Percentiles rank a stretch among this genome's conserved stretches.
Conservation (phyloP, 2,113 vertebrate genomes). For the Cyphomyrus discorhynchus region DNA sequence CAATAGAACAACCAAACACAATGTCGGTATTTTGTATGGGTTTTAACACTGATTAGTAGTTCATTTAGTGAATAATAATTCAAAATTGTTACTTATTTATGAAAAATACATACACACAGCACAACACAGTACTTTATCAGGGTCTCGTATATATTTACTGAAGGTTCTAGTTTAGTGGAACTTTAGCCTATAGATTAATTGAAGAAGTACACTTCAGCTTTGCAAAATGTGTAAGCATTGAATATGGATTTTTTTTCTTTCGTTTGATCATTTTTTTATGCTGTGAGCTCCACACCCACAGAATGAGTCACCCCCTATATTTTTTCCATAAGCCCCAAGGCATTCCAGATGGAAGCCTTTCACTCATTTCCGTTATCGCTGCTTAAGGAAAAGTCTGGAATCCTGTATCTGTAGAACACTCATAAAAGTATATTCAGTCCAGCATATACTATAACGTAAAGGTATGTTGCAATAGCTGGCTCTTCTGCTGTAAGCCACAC, state of each 20-base stretch:
- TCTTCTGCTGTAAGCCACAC: background rate
- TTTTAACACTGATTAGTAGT: background rate
- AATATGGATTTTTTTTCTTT: background rate
- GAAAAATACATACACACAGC: background rate
- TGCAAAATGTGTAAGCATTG: background rate
- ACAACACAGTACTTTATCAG: background rate
- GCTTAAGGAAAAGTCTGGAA: slow-evolving; percentile 3
- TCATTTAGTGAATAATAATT: background rate
- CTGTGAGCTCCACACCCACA: background rate
- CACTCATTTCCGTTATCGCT: background rate
- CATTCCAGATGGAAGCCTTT: background rate
- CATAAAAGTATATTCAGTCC: background rate
- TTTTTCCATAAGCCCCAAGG: background rate
- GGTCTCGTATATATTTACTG: background rate
- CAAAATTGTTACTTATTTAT: background rate
- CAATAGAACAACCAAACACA: background rate
- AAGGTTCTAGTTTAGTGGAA: background rate
- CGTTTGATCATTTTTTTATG: background rate
- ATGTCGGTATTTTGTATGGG: background rate
- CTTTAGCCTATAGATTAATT: background rate
- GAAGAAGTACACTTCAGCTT: background rate
- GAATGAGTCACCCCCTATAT: background rate
- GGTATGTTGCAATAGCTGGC: background rate
- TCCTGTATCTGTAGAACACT: background rate
- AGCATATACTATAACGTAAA: background rate